A percentile compares a stretch with the other conserved stretches of the same genome.
Evolutionary conservation across 2,797 vertebrate genomes (phyloP).

Genomic region (Esox lucius): DNA sequence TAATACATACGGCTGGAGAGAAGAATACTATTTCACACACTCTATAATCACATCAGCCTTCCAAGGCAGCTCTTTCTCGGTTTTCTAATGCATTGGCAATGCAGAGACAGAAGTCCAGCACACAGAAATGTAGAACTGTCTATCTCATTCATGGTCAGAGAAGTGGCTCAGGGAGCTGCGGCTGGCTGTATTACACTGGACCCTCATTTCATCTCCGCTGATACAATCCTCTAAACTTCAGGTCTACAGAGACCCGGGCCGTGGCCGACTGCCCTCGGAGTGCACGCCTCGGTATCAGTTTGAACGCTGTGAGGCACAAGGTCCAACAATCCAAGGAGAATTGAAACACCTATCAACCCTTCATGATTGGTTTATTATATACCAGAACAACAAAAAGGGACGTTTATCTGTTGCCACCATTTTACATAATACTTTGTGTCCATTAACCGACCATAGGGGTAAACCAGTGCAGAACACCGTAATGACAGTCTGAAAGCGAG

Average conservation of each 20-base stretch:
- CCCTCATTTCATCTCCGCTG: constrained; percentile 2
- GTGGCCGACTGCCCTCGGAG: not conserved
- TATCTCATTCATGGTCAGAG: constrained; percentile 8
- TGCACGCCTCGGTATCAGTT: not conserved
- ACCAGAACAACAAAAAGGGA: not conserved
- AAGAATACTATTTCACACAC: constrained; percentile 16
- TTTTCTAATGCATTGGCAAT: constrained; percentile 15
- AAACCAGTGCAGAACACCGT: not conserved
- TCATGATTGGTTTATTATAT: not conserved
- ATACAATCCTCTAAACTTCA: not conserved
- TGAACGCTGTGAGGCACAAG: not conserved
- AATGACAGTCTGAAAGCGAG: not conserved
- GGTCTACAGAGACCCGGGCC: not conserved
- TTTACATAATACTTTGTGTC: not conserved
- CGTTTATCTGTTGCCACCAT: not conserved
- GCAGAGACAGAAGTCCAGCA: not conserved
- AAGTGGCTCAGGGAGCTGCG: not conserved
- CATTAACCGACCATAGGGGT: not conserved
- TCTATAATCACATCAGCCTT: constrained; percentile 14
- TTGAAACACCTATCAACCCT: not conserved
- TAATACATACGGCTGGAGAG: not conserved
- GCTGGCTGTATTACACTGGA: not conserved
- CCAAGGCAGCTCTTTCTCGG: not conserved
- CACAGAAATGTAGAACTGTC: not conserved
- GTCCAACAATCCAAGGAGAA: not conserved